A percentile compares a stretch with the other conserved stretches of the same genome.
These are phyloP conservation scores for Chromoteleia sp. DNA, from an alignment of 2,888 invertebrate genomes.

Conservation along the genomic window DNA sequence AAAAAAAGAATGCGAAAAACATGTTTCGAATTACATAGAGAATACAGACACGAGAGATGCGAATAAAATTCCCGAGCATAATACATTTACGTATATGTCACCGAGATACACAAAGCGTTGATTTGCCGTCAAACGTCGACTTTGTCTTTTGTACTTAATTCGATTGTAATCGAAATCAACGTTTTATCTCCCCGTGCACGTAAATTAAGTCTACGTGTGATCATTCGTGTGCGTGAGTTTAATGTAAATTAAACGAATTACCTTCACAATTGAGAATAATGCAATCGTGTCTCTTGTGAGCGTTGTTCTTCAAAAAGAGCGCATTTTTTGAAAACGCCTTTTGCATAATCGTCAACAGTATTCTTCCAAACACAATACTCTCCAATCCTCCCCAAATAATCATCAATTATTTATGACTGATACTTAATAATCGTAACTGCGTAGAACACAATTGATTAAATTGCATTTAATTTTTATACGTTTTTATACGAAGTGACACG, in stretches of 20 bases:
- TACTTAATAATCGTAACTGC: constrained; percentile 32
- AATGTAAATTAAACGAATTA: constrained; percentile 50
- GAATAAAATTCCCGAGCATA: constrained; percentile 46
- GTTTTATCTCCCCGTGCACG: constrained; percentile 48
- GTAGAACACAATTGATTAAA: constrained; percentile 40
- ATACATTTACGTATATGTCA: constrained; percentile 57
- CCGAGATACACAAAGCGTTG: constrained; percentile 62
- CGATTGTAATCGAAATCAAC: constrained; percentile 63
- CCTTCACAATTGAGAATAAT: constrained; percentile 19
- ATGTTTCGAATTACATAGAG: constrained; percentile 50
- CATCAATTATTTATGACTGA: constrained; percentile 40
- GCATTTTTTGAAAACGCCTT: constrained; percentile 49
- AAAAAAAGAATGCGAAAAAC: constrained; percentile 69
- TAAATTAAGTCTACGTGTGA: constrained; percentile 54
- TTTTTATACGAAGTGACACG: constrained; percentile 60
- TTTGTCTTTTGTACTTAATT: constrained; percentile 67
- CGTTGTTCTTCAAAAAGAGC: constrained; percentile 10
- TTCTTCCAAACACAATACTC: constrained; percentile 53
- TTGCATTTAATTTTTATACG: constrained; percentile 64
- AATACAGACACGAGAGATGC: constrained; percentile 38
- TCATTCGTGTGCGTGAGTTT: constrained; percentile 34
- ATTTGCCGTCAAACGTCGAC: constrained; percentile 31
- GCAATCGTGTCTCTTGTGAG: constrained; percentile 9
- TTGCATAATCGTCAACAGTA: constrained; percentile 61
- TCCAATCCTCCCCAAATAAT: constrained; percentile 39